Evolutionary conservation across 2,113 vertebrate species (phyloP).

Genomic region (Lipophrys pholis): DNA sequence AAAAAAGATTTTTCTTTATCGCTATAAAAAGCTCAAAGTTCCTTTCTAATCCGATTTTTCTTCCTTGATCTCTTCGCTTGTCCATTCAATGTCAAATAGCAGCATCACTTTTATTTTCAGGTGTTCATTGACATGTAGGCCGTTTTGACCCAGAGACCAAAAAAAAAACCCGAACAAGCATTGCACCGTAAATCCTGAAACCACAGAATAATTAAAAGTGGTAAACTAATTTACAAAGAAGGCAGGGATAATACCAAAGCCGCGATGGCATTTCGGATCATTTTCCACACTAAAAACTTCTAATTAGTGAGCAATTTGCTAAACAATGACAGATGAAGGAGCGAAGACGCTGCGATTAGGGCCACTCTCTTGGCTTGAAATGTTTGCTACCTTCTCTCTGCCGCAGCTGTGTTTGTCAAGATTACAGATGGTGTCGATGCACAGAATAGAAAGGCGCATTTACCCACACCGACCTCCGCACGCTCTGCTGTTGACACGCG

Average conservation of each 20-base stretch:
- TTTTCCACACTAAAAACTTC: slow-evolving; percentile 19
- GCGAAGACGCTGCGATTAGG: slow-evolving; percentile 32
- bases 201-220: slow-evolving; percentile 50
- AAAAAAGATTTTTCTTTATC: too few species aligned
- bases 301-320: slow-evolving; percentile 67
- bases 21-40: too few species aligned
- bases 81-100: too few species aligned
- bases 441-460: slow-evolving; percentile 27
- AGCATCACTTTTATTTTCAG: not conserved
- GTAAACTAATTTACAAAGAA: slow-evolving; percentile 1
- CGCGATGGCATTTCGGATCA: slow-evolving; percentile 4
- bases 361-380: slow-evolving; percentile 42
- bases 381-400: slow-evolving; percentile 22
- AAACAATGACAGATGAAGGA: slow-evolving; percentile 63
- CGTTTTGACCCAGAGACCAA: not conserved
- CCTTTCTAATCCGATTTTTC: too few species aligned
- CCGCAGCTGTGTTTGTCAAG: slow-evolving; percentile 47
- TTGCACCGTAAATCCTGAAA: slow-evolving; percentile 35
- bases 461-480: not conserved
- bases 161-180: not conserved
- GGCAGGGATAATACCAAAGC: slow-evolving; percentile 22
- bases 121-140: slow-evolving; percentile 27
- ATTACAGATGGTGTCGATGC: slow-evolving; percentile 32
- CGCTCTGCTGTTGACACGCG: slow-evolving; percentile 1
- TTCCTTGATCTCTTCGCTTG: too few species aligned